Conservation (phyloP, 2,113 vertebrate genomes). For the Pomatorhinus ruficollis region DNA sequence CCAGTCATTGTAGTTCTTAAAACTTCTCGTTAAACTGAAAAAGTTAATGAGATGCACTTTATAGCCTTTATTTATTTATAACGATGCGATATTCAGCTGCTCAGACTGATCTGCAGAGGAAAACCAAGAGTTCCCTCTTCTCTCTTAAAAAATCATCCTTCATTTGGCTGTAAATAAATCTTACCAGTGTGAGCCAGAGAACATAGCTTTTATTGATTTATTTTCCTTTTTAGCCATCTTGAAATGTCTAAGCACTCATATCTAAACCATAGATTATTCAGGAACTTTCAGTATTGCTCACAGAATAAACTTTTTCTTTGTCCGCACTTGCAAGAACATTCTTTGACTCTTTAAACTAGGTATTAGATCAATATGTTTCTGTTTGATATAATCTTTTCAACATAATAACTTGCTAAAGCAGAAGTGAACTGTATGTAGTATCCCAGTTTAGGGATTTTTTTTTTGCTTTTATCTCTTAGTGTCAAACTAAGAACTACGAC, state of each 20-base stretch:
- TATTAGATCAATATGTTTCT: not conserved
- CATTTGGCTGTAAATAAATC: constrained; percentile 3
- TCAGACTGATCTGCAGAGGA: not conserved
- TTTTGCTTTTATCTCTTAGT: not conserved
- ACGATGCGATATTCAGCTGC: not conserved
- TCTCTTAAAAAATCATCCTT: not conserved
- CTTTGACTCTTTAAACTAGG: not conserved
- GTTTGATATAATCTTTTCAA: not conserved
- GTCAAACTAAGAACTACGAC: not conserved
- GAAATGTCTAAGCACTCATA: not conserved
- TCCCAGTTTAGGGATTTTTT: not conserved
- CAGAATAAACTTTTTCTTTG: not conserved
- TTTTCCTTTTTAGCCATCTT: constrained; percentile 15
- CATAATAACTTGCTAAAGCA: not conserved
- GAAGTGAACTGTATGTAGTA: not conserved
- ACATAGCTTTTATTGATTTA: constrained; percentile 25
- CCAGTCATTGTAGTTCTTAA: not conserved
- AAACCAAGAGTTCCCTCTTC: not conserved
- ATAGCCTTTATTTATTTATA: not conserved
- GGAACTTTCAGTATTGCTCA: not conserved
- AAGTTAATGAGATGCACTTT: not conserved
- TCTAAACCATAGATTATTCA: not conserved
- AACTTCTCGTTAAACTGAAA: not conserved
- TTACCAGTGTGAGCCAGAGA: not conserved
- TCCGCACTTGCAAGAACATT: not conserved